Evolutionary conservation across 2,888 invertebrate genomes (phyloP).

Genomic region (Leuctra nigra): DNA sequence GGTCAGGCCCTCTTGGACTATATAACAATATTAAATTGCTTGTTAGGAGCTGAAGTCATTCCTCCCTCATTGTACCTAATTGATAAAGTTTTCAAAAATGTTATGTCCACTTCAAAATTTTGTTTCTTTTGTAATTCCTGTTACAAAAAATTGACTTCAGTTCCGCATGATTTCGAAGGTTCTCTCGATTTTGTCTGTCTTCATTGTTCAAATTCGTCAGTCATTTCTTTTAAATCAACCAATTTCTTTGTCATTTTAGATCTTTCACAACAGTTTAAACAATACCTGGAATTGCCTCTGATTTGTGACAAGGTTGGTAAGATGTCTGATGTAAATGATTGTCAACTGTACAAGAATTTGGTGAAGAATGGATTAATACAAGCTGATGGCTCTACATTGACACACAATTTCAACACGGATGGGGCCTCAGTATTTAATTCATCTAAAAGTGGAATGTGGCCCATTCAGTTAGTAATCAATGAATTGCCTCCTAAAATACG

Average conservation of each 20-base stretch:
- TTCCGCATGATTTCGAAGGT: too few relatives aligned
- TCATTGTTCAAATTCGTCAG: not conserved
- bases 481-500: constrained; percentile 8
- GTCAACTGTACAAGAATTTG: not conserved
- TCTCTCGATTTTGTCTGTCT: not conserved
- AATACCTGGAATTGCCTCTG: too few relatives aligned
- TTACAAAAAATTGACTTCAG: not conserved
- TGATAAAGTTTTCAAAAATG: not conserved
- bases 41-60: not conserved
- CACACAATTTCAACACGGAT: constrained; percentile 7
- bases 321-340: not conserved
- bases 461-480: constrained; percentile 5
- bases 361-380: not conserved
- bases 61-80: not conserved
- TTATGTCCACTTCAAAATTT: too few relatives aligned
- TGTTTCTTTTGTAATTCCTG: not conserved
- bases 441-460: constrained; percentile 1
- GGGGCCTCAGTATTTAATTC: constrained; percentile 5
- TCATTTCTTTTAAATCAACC: not conserved
- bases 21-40: not conserved
- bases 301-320: too few relatives aligned
- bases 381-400: not conserved
- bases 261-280: not conserved
- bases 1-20: not conserved
- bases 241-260: constrained; percentile 5